Base-by-base conservation (phyloP, 2,888 invertebrate genomes). In the Drosophila meridiana region DNA sequence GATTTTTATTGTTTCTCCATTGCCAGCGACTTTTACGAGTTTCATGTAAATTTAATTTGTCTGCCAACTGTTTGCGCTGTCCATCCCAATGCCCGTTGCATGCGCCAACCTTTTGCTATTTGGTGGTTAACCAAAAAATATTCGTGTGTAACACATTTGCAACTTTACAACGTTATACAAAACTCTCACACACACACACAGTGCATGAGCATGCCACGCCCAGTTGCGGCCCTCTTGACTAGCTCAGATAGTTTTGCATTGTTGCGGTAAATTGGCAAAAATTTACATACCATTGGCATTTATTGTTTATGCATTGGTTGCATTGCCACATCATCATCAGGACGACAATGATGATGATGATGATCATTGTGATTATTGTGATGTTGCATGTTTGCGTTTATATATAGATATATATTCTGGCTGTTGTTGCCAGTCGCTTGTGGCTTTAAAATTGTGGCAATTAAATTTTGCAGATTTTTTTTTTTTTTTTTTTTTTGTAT, bases 261-360 rank as follows among this genome's bases (percentile, higher is more conserved):
- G 83, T 84, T 84, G 89, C 73, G 87, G 87, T 89, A 89, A 87
- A 89, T 84, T 89, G 89, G 88, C 83, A 80, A 83, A 78, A 86
- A 83, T 88, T 68, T 88, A 86, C 89, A 86, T 83, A 77, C 75
- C 84, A 83, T 88, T 88, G 89, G 87, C 72, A 83, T 89, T 87
- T 84, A 89, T 84, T 89, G 84, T 87, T 83, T 83, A 83, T 83
- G 86, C 87, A 84, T 86, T 73, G 84, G 76, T 70, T 79, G 80
- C 76, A 66, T 59, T 69, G 52, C 65, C 79, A 61, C 69, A 76
- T 68, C 66, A 73, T 59, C 52, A 52, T 65, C 32, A 48, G 40
- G 45, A 42, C n/a, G 45, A 60, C 43, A 30, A 66, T 47, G 40
- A 58, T 47, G 38, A 48, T n/a, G 36, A 67, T 48, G 34, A 45